Evolutionary conservation across 35 echinoderm and acorn worm genomes (phyloP), one percentile per base, ranked within the genome.

Genomic region (Apostichopus japonicus): DNA sequence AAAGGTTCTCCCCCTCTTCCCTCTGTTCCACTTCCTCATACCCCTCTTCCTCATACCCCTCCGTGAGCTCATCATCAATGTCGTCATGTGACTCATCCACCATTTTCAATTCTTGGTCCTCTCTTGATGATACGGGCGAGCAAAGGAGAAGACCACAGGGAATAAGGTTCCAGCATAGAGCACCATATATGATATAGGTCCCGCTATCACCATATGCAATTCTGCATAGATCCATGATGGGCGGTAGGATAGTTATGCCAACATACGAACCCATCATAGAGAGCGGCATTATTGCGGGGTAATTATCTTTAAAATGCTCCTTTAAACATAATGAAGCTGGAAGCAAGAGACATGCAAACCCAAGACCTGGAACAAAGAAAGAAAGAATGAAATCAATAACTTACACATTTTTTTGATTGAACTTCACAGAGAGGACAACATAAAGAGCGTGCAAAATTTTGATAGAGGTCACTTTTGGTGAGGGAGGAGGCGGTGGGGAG

Each of bases 181-280:
- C 88, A 22, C 88, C 88, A 53, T 77, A 90, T 4, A 90, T 17
- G 33, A 90, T 6, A 10, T 53, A 90, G 7, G 88, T 77, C 5
- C 67, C 24, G 52, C 22, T 55, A 8, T 4, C 22, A 19, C 88
- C 88, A 70, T 77, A 90, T 51, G 72, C 44, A 6, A 75, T 14
- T 61, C 53, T 63, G 23, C 44, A 90, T 19, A 78, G 22, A 6
- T 90, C 67, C 88, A 90, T 90, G 16, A 90, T 14, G 23, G 88
- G 88, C 33, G 88, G 88, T 13, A 90, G 23, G 8, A 90, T 70
- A 1, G 73, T 78, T 54, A 90, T 90, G 14, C 88, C 88, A 14
- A 23, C 53, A 33, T 90, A 90, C 6, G 88, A 90, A 17, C 88
- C 88, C 16, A 73, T 15, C 88, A 90, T 90, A 19, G 70, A 54